A percentile compares a stretch with the other conserved stretches of the same genome.
phyloP scores from a whole-genome alignment of 2,797 vertebrate genomes.

The Falco peregrinus region DNA sequence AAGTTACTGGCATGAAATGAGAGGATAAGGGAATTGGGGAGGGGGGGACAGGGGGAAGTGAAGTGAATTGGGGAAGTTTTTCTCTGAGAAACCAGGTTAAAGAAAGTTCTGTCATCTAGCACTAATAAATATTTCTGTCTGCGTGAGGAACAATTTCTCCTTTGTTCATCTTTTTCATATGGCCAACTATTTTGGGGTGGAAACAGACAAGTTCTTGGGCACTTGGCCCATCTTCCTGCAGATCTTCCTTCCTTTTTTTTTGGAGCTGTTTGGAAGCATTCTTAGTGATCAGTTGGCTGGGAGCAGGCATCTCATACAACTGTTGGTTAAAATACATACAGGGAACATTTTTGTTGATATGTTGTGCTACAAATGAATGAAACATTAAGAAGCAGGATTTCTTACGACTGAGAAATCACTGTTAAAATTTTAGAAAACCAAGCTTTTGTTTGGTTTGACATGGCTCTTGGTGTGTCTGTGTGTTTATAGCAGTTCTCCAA shows the following conservation, averaged over 20 bases:
- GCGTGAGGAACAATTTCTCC: not conserved
- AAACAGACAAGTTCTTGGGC: not conserved
- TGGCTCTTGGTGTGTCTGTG: not conserved
- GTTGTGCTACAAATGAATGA: not conserved
- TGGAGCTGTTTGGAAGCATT: not conserved
- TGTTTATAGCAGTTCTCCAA: not conserved
- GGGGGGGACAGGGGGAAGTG: not conserved
- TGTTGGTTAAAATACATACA: not conserved
- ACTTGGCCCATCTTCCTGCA: not conserved
- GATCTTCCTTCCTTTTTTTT: not conserved
- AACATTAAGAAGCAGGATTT: not conserved
- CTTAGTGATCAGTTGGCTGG: not conserved
- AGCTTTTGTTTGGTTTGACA: not conserved
- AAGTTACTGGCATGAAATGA: slow-evolving; percentile 26
- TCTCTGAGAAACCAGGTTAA: not conserved
- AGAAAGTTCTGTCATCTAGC: not conserved
- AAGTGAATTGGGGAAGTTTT: not conserved
- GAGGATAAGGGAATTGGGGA: not conserved
- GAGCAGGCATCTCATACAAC: not conserved
- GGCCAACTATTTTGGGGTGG: not conserved
- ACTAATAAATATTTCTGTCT: not conserved
- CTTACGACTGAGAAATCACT: not conserved
- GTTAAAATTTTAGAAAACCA: not conserved
- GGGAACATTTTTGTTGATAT: not conserved
- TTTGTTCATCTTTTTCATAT: not conserved